Conservation (phyloP, 1,140 invertebrate genomes). For the Drosophila santomea region DNA sequence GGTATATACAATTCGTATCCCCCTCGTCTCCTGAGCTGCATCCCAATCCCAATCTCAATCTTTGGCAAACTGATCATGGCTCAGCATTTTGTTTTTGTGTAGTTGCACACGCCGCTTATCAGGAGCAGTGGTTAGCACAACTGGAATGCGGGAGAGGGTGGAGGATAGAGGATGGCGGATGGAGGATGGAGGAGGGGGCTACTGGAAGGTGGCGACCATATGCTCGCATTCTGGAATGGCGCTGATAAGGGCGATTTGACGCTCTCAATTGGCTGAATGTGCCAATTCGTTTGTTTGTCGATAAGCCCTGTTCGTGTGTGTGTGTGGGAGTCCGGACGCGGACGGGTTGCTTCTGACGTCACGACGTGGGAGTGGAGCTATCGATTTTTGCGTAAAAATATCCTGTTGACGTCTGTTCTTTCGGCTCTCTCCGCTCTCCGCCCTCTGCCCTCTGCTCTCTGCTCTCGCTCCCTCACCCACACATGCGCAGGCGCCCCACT, state of each 20-base stretch:
- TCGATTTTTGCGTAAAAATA: constrained; percentile 40
- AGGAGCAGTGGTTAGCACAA: too few relatives aligned
- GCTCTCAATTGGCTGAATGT: constrained; percentile 11
- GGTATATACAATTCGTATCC: not conserved
- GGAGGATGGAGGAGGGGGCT: too few relatives aligned
- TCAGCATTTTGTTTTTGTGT: constrained; percentile 17
- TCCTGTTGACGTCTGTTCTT: constrained; percentile 30
- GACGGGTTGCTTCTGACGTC: constrained; percentile 25
- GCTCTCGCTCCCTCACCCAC: not conserved
- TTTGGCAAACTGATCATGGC: constrained; percentile 1
- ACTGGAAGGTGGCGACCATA: constrained; percentile 12
- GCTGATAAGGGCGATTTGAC: constrained; percentile 25
- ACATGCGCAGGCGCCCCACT: constrained; percentile 40
- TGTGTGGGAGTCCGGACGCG: not conserved
- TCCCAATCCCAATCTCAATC: not conserved
- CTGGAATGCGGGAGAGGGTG: not conserved
- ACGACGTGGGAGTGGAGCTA: constrained; percentile 24
- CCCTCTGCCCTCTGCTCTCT: not conserved
- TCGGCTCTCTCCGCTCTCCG: not conserved
- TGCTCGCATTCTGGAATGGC: not conserved
- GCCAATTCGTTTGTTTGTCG: constrained; percentile 28
- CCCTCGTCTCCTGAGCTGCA: not conserved
- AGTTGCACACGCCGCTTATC: not conserved
- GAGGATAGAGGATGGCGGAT: not conserved
- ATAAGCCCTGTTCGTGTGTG: constrained; percentile 12